Evolutionary conservation across 2,888 invertebrate genomes (phyloP).

Genomic region (Ctenicera cuprea): DNA sequence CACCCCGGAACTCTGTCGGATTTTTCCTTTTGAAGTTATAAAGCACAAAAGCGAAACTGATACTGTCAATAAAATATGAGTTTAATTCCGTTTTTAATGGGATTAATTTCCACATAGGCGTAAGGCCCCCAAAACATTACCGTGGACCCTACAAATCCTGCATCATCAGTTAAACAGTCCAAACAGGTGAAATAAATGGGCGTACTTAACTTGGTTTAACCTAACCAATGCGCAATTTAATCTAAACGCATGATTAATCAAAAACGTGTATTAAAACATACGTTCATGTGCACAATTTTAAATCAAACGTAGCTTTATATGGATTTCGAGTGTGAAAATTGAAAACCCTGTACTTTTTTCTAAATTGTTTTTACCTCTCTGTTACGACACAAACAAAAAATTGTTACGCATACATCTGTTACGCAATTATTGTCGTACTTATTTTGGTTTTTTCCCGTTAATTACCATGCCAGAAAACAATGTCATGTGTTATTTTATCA

Average conservation of each 20-base stretch:
- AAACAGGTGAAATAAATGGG: slow-evolving; percentile 48
- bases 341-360: neutral
- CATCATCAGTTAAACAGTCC: slow-evolving; percentile 41
- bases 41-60: slow-evolving; percentile 18
- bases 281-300: neutral
- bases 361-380: too few species aligned
- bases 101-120: slow-evolving; percentile 30
- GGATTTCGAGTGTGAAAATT: neutral
- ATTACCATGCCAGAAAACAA: too few species aligned
- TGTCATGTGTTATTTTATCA: too few species aligned
- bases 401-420: neutral
- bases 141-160: slow-evolving; percentile 33
- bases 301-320: neutral
- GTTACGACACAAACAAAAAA: too few species aligned
- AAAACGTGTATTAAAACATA: slow-evolving; percentile 26
- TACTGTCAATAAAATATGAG: slow-evolving; percentile 39
- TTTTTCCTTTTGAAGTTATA: slow-evolving; percentile 5
- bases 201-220: slow-evolving; percentile 40
- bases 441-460: too few species aligned
- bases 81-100: slow-evolving; percentile 38
- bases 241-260: slow-evolving; percentile 44
- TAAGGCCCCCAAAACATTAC: slow-evolving; percentile 25
- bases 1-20: neutral
- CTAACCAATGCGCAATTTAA: slow-evolving; percentile 44
- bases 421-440: too few species aligned